Evolutionary conservation across 2,797 vertebrate species (phyloP), one percentile per base, ranked within the genome.

Genomic region (Tinamus major): DNA sequence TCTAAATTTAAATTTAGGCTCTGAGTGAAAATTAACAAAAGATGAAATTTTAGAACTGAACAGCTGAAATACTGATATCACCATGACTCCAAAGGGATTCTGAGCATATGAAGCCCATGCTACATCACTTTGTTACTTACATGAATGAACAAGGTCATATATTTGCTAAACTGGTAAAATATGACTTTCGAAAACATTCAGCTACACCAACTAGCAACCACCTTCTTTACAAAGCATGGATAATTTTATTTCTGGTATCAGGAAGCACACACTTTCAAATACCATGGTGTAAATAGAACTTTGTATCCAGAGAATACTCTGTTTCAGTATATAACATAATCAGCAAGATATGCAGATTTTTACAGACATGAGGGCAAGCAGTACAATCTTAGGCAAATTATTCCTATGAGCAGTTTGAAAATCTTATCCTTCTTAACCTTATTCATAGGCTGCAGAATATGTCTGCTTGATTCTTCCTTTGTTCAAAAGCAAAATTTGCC

Each of bases 51-150:
- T 59, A 62, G 46, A 78, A 64, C 10, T 49, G 26, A 88, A 67
- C 8, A 79, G 33, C 29, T 92, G 87, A 80, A 95, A 85, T 55
- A 59, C 12, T 29, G 68, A 64, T 12, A 77, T 26, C 55, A 87
- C 56, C 85, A 75, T 64, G 37, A 71, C 68, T 20, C 64, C 59
- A 75, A 85, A 78, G 59, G 5, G 39, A 65, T 46, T 62, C 74
- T 44, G 80, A 82, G 46, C 29, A 35, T 33, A 13, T 1, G 8
- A 88, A 79, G 53, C 49, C 53, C 13, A 7, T 6, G 4, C 24
- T 79, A 48, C 33, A 39, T n/a, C 33, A 59, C 7, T 4, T 19
- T 3, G 23, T 6, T 27, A 26, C 23, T 6, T 27, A 26, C 23
- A 59, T 8, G 19, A 76, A 1, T 4, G n/a, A 42, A 61, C 48